Percentiles rank a stretch among this genome's conserved stretches.
Evolutionary conservation across 2,113 vertebrate genomes (phyloP).

Genomic region (Ailurus styani): DNA sequence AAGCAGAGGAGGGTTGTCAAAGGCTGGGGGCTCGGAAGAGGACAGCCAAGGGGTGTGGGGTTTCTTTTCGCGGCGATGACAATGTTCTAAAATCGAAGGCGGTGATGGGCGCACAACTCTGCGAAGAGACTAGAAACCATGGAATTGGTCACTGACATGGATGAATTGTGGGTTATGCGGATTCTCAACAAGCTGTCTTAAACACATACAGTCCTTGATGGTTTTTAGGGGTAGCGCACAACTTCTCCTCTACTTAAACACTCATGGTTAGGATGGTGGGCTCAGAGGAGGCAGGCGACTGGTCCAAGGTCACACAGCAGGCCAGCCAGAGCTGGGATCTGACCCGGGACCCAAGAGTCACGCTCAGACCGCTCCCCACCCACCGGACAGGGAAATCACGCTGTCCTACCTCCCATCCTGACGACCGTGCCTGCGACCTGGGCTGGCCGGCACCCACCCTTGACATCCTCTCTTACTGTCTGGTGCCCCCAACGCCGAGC

Average conservation of each 20-base stretch:
- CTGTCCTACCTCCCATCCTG: neutral
- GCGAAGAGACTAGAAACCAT: rapidly evolving
- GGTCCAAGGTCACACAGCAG: neutral
- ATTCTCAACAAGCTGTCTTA: rapidly evolving
- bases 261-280: neutral
- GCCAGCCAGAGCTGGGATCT: neutral
- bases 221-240: no score
- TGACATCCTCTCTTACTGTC: neutral
- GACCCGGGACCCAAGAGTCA: neutral
- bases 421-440: neutral
- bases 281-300: neutral
- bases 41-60: rapidly evolving
- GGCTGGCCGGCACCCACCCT: rapidly evolving
- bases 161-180: rapidly evolving
- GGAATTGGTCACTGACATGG: rapidly evolving
- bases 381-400: rapidly evolving
- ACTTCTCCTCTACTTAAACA: neutral
- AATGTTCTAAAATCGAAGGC: rapidly evolving
- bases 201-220: rapidly evolving
- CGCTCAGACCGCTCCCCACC: rapidly evolving
- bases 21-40: neutral
- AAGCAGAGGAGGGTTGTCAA: rapidly evolving
- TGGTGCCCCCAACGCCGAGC: neutral
- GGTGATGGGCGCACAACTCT: rapidly evolving
- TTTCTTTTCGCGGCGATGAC: neutral